Conservation (phyloP, 2,113 vertebrate species). For the Nothocercus julius region DNA sequence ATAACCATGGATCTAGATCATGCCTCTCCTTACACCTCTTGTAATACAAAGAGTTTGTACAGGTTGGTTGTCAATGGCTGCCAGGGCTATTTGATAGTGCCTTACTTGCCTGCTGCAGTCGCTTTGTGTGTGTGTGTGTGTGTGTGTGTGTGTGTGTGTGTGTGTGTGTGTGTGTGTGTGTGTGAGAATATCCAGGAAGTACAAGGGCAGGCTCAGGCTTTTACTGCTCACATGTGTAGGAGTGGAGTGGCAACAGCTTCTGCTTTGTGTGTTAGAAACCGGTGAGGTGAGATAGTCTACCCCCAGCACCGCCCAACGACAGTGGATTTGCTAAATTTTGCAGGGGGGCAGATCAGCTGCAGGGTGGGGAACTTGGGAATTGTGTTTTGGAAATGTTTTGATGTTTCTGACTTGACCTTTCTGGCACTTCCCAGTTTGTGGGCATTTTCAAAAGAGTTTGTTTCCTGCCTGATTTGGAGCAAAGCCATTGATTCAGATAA, state of each 20-base stretch:
- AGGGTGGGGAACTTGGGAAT: background rate
- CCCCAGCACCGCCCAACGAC: background rate
- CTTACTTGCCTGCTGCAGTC: background rate
- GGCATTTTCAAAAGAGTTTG: constrained; percentile 23
- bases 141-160: too few species aligned
- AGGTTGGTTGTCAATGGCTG: background rate
- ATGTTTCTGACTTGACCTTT: constrained; percentile 12
- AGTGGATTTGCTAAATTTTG: background rate
- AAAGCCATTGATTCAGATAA: constrained; percentile 3
- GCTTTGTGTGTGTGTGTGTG: background rate
- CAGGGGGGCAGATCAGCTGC: background rate
- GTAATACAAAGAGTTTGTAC: background rate
- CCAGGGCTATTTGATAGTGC: background rate
- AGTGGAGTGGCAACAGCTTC: background rate
- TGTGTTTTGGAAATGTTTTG: background rate
- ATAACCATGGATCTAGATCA: background rate
- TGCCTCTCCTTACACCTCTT: background rate
- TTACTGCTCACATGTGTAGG: background rate
- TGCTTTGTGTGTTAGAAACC: background rate
- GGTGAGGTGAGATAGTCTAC: background rate
- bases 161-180: too few species aligned
- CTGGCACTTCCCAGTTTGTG: constrained; percentile 18
- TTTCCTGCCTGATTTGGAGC: constrained; percentile 44
- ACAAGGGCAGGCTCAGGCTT: background rate
- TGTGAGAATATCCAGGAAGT: background rate